Evolutionary conservation across 2,888 invertebrate genomes (phyloP).

Genomic region (Drosophila robusta): DNA sequence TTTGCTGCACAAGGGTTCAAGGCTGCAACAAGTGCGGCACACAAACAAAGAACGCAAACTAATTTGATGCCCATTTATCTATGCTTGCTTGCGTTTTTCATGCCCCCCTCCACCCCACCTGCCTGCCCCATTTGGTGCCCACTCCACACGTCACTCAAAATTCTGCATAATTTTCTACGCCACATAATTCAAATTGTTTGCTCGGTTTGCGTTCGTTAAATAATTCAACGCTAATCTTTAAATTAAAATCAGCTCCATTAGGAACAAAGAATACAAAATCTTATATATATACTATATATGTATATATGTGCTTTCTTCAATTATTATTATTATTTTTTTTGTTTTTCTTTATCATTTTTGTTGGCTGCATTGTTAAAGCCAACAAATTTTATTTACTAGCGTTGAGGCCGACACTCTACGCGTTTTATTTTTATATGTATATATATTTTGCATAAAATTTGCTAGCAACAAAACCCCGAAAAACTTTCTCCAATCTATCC

Average conservation of each 20-base stretch:
- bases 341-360: conserved; percentile 12
- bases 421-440: conserved; percentile 13
- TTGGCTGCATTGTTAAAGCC: conserved; percentile 55
- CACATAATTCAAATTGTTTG: conserved; percentile 75
- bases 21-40: conserved; percentile 57
- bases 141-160: conserved; percentile 29
- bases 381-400: conserved; percentile 66
- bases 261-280: conserved; percentile 36
- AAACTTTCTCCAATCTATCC: conserved; percentile 3
- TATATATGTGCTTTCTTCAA: not conserved
- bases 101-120: not conserved
- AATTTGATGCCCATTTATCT: conserved; percentile 70
- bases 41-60: conserved; percentile 25
- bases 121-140: not conserved
- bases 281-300: not conserved
- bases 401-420: conserved; percentile 29
- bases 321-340: not conserved
- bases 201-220: conserved; percentile 52
- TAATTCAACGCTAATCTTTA: conserved; percentile 80
- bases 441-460: conserved; percentile 63
- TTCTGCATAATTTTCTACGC: conserved; percentile 63
- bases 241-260: conserved; percentile 80
- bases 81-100: conserved; percentile 11
- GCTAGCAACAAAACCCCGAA: conserved; percentile 39
- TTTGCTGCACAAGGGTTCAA: conserved; percentile 2